phyloP scores from a whole-genome alignment of 2,113 vertebrate genomes.

The Grantiella picta region DNA sequence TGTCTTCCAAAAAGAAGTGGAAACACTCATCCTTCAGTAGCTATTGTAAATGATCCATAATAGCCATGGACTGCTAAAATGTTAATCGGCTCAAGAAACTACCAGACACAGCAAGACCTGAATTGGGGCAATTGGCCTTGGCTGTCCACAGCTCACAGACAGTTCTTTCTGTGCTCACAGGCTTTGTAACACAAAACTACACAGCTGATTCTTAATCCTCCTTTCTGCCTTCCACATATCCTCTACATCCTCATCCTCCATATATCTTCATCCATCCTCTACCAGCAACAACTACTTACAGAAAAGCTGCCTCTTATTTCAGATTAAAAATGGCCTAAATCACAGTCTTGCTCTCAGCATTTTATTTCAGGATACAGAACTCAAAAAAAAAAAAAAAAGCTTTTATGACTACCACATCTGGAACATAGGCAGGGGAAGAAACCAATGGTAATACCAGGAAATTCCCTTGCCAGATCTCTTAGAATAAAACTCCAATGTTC shows the following conservation, averaged over 20 bases:
- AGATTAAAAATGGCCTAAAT: not conserved
- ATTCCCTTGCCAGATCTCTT: not conserved
- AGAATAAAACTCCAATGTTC: not conserved
- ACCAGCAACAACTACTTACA: not conserved
- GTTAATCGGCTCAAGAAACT: not conserved
- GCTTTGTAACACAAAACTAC: not conserved
- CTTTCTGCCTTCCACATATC: not conserved
- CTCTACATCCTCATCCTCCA: not conserved
- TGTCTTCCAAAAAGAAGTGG: not conserved
- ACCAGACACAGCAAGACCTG: not conserved
- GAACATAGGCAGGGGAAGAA: not conserved
- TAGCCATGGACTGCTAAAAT: not conserved
- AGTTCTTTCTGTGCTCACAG: not conserved
- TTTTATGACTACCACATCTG: not conserved
- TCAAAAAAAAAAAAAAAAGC: not conserved
- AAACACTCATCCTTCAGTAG: not conserved
- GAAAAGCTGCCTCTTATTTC: not conserved
- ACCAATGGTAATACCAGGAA: not conserved
- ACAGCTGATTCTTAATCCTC: not conserved
- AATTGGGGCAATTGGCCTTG: not conserved
- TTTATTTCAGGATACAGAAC: not conserved
- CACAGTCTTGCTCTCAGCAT: not conserved
- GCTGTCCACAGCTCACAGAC: not conserved
- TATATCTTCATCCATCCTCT: not conserved
- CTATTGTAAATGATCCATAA: not conserved